These are phyloP conservation scores for Mareca strepera DNA, from an alignment of 2,797 vertebrate genomes.

Conservation along the genomic window DNA sequence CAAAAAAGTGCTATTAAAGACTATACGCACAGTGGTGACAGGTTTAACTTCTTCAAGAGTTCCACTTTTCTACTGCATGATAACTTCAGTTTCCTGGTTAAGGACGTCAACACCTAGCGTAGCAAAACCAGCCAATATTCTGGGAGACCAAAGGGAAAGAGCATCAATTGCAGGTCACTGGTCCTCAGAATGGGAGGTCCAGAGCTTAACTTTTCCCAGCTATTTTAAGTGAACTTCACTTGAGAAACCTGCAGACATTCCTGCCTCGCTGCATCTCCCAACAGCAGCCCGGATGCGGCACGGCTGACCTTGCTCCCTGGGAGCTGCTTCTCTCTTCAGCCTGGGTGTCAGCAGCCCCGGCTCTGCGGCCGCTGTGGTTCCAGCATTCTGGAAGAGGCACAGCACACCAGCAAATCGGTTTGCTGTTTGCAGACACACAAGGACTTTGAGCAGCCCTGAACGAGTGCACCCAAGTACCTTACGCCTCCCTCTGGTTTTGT, in stretches of 20 bases:
- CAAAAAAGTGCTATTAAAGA: conserved; percentile 58
- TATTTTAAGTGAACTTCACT: not conserved
- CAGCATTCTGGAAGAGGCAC: not conserved
- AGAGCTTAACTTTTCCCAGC: not conserved
- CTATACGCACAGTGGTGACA: not conserved
- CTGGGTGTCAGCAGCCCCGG: not conserved
- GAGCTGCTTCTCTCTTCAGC: not conserved
- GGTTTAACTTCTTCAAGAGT: not conserved
- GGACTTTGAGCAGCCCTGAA: not conserved
- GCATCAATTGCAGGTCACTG: not conserved
- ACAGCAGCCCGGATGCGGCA: fast-evolving
- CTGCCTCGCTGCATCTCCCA: fast-evolving
- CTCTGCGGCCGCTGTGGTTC: not conserved
- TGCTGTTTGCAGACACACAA: not conserved
- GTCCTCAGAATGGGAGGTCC: not conserved
- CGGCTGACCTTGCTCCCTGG: not conserved
- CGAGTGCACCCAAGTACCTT: not conserved
- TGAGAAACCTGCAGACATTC: not conserved
- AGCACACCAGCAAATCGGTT: not conserved
- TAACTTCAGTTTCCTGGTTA: not conserved
- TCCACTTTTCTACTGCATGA: not conserved
- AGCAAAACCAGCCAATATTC: not conserved
- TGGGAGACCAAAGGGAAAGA: not conserved
- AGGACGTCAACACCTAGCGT: not conserved
- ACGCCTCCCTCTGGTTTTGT: not conserved